These are phyloP conservation scores for Xenops minutus DNA, from an alignment of 2,797 vertebrate genomes.

Conservation along the genomic window DNA sequence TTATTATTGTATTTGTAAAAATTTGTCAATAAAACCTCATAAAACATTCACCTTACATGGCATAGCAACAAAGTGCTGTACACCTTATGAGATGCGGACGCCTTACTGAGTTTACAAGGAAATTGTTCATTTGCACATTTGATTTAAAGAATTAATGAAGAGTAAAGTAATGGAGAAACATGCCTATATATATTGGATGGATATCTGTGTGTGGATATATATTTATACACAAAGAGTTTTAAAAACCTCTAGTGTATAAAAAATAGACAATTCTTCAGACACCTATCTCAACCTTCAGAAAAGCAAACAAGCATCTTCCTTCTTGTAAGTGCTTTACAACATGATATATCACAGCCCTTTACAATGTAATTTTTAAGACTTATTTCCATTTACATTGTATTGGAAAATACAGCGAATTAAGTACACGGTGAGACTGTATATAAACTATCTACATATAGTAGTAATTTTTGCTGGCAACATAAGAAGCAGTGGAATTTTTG, in stretches of 20 bases:
- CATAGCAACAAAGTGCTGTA: background rate
- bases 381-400: background rate
- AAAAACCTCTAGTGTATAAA: background rate
- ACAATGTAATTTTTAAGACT: background rate
- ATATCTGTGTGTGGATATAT: background rate
- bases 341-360: background rate
- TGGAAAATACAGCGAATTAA: background rate
- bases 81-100: background rate
- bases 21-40: background rate
- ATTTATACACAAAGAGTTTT: background rate
- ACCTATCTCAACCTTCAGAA: background rate
- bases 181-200: accelerated
- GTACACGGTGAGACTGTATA: background rate
- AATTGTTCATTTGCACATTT: background rate
- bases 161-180: background rate
- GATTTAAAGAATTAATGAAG: background rate
- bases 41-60: background rate
- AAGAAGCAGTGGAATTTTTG: background rate
- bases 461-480: background rate
- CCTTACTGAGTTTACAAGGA: background rate
- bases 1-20: background rate
- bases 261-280: background rate
- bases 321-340: background rate
- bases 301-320: background rate
- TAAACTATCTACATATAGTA: background rate